A percentile compares a stretch with the other conserved stretches of the same genome.
Evolutionary conservation across 2,888 invertebrate species (phyloP).

Genomic region (Drosophila leonis): DNA sequence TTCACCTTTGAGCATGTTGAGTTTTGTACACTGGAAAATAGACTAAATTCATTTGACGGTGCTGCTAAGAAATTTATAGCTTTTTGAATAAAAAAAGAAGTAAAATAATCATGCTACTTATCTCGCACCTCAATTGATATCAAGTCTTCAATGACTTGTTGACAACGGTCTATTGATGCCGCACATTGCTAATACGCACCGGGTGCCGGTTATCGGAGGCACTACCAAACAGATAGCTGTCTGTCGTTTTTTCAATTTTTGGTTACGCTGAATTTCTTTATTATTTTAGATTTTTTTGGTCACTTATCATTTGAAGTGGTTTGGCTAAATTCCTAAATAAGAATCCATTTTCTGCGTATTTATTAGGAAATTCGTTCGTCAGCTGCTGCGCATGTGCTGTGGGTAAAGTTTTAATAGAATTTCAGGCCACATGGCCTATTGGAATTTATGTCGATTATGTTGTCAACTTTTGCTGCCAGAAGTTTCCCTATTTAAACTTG

Average conservation of each 20-base stretch:
- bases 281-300: conserved; percentile 24
- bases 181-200: conserved; percentile 41
- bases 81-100: conserved; percentile 1
- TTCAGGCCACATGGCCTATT: conserved; percentile 67
- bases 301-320: conserved; percentile 55
- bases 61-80: conserved; percentile 57
- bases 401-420: conserved; percentile 75
- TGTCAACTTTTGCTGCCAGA: conserved; percentile 70
- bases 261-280: conserved; percentile 43
- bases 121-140: conserved; percentile 43
- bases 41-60: conserved; percentile 51
- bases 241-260: conserved; percentile 16
- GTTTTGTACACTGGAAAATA: conserved; percentile 37
- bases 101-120: conserved; percentile 51
- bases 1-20: conserved; percentile 66
- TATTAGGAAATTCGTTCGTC: conserved; percentile 33
- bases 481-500: conserved; percentile 78
- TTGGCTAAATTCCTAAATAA: conserved; percentile 33
- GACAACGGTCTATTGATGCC: conserved; percentile 45
- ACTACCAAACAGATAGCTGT: conserved; percentile 49
- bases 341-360: conserved; percentile 24
- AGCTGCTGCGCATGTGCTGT: conserved; percentile 45
- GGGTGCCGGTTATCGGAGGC: conserved; percentile 46
- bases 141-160: conserved; percentile 46
- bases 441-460: conserved; percentile 79